A percentile compares a stretch with the other conserved stretches of the same genome.
phyloP scores from a whole-genome alignment of 1,140 invertebrate species.

The Solenopsis invicta region DNA sequence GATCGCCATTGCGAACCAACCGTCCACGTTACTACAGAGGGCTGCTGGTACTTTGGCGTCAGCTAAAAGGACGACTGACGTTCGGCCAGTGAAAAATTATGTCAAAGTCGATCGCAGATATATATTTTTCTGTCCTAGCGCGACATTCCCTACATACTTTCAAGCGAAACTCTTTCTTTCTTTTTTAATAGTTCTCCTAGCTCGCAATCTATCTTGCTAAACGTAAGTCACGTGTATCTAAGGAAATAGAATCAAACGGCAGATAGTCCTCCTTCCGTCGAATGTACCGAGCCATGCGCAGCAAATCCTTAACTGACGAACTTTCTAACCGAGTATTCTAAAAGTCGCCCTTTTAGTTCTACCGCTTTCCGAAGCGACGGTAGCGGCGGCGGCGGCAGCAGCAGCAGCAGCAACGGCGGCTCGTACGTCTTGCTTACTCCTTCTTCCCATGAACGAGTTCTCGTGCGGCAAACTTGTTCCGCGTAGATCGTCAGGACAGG shows the following conservation, averaged over 20 bases:
- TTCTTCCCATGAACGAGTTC: slow-evolving; percentile 5
- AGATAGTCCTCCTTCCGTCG: neutral
- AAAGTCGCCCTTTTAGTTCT: slow-evolving; percentile 54
- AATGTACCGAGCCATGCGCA: slow-evolving; percentile 15
- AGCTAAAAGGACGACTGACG: neutral
- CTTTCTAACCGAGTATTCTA: slow-evolving; percentile 51
- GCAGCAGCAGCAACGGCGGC: neutral
- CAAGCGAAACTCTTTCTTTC: neutral
- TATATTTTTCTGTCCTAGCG: neutral
- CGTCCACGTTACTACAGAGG: neutral
- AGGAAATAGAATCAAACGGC: slow-evolving; percentile 35
- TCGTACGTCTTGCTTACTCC: slow-evolving; percentile 58
- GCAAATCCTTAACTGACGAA: slow-evolving; percentile 49
- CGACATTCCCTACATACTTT: neutral
- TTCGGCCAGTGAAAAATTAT: slow-evolving; percentile 15
- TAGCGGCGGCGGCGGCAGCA: neutral
- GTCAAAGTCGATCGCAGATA: slow-evolving; percentile 19
- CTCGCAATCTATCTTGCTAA: neutral
- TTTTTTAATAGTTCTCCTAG: no score
- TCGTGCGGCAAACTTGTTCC: slow-evolving; percentile 50
- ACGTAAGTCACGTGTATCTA: slow-evolving; percentile 1
- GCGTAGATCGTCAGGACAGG: slow-evolving; percentile 50
- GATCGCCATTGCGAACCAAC: slow-evolving; percentile 44
- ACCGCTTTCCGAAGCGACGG: slow-evolving; percentile 6
- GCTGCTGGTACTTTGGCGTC: slow-evolving; percentile 5